These are phyloP conservation scores for Scyliorhinus canicula DNA, from an alignment of 2,797 vertebrate species.

Conservation along the genomic window DNA sequence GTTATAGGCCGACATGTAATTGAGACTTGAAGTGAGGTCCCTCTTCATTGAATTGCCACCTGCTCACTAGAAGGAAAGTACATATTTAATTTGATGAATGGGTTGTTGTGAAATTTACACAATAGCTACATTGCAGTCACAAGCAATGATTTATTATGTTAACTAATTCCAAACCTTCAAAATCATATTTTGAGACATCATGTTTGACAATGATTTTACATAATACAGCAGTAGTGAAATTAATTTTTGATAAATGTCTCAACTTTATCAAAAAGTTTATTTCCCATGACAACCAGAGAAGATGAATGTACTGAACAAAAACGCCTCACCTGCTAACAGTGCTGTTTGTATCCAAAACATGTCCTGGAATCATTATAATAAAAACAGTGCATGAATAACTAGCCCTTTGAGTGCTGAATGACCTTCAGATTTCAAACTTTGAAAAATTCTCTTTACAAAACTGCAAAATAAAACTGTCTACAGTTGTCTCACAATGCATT, in stretches of 20 bases:
- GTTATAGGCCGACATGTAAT: background rate
- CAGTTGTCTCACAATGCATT: background rate
- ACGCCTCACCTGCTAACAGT: background rate
- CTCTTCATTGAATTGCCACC: background rate
- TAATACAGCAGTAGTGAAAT: background rate
- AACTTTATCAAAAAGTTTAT: background rate
- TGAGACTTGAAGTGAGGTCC: too few relatives aligned
- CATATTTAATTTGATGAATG: background rate
- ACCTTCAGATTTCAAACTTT: background rate
- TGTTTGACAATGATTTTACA: background rate
- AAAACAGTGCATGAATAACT: background rate
- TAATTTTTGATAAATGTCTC: slow-evolving; percentile 7
- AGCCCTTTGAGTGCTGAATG: background rate
- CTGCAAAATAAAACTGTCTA: background rate
- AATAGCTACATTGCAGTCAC: background rate
- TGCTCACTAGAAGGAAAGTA: background rate
- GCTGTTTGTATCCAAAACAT: background rate
- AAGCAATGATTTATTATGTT: slow-evolving; percentile 19
- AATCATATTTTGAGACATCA: background rate
- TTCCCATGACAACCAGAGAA: background rate
- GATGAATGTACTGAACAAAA: background rate
- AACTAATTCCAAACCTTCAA: background rate
- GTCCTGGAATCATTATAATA: background rate
- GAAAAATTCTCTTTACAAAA: background rate
- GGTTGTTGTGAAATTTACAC: background rate